Conservation (phyloP, 2,113 vertebrate genomes). For the Athene cunicularia region DNA sequence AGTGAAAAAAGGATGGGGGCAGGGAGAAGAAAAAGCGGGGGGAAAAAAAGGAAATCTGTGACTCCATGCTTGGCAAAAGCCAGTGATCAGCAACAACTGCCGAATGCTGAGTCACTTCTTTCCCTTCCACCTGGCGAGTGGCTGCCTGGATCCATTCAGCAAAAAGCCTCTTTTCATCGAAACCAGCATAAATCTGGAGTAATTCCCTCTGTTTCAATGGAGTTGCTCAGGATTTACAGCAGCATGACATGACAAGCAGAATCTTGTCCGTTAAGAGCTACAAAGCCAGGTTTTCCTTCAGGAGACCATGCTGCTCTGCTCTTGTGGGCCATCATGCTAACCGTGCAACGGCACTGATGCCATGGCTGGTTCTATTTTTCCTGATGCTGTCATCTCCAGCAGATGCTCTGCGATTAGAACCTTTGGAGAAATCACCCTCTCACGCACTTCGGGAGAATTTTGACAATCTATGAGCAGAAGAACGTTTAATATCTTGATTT, state of each 20-base stretch:
- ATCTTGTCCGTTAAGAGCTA: background rate
- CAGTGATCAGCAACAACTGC: background rate
- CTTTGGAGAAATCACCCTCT: background rate
- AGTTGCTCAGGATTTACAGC: conserved; percentile 13
- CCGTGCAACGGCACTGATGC: background rate
- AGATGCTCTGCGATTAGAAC: background rate
- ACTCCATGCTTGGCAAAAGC: background rate
- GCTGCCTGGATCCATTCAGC: conserved; percentile 29
- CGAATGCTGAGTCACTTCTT: conserved; percentile 44
- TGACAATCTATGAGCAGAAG: background rate
- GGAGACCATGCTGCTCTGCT: background rate
- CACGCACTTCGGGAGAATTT: background rate
- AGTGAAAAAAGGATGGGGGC: background rate
- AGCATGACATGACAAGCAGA: background rate
- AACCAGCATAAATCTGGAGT: conserved; percentile 41
- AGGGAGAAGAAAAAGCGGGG: background rate
- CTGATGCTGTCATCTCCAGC: background rate
- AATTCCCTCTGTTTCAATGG: background rate
- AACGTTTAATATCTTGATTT: background rate
- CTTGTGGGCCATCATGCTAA: accelerated
- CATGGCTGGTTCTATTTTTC: background rate
- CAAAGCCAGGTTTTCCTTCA: background rate
- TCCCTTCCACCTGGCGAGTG: conserved; percentile 48
- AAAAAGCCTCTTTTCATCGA: conserved; percentile 36
- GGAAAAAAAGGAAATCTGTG: background rate